A percentile compares a stretch with the other conserved stretches of the same genome.
phyloP scores from a whole-genome alignment of 1,140 invertebrate genomes.

The Drosophila tropicalis region DNA sequence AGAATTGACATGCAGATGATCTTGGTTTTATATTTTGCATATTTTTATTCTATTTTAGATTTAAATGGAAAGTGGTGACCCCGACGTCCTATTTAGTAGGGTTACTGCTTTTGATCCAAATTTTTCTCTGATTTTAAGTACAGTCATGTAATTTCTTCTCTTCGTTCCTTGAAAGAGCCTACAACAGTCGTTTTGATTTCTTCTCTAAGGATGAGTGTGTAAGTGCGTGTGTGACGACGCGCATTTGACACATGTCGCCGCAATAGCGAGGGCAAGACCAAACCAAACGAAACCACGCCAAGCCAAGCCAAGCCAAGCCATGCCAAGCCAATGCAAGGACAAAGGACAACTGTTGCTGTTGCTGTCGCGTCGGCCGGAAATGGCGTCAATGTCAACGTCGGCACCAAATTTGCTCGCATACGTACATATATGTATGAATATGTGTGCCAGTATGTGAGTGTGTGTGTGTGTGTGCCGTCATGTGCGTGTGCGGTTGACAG shows the following conservation, averaged over 20 bases:
- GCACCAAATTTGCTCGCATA: conserved; percentile 69
- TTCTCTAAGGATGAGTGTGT: conserved; percentile 21
- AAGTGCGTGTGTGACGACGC: conserved; percentile 36
- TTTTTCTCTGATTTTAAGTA: no score
- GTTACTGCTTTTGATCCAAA: no score
- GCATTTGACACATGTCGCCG: conserved; percentile 69
- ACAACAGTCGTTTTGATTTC: neutral
- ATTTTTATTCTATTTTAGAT: no score
- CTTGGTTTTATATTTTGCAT: no score
- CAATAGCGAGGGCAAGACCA: conserved; percentile 33
- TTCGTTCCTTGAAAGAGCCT: neutral
- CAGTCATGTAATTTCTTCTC: no score
- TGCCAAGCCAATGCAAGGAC: conserved; percentile 44
- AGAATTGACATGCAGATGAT: no score
- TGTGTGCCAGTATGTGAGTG: conserved; percentile 33
- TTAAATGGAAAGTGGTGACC: neutral
- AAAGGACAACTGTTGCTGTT: conserved; percentile 63
- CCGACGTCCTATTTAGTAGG: neutral
- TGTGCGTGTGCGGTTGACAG: conserved; percentile 75
- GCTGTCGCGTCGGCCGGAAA: conserved; percentile 66
- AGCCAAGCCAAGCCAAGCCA: neutral
- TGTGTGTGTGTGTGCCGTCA: conserved; percentile 46
- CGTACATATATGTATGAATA: conserved; percentile 27
- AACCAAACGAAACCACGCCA: conserved; percentile 14
- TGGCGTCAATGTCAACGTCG: conserved; percentile 79